These are phyloP conservation scores for Urocynchramus pylzowi DNA, from an alignment of 2,113 vertebrate species.

Conservation along the genomic window DNA sequence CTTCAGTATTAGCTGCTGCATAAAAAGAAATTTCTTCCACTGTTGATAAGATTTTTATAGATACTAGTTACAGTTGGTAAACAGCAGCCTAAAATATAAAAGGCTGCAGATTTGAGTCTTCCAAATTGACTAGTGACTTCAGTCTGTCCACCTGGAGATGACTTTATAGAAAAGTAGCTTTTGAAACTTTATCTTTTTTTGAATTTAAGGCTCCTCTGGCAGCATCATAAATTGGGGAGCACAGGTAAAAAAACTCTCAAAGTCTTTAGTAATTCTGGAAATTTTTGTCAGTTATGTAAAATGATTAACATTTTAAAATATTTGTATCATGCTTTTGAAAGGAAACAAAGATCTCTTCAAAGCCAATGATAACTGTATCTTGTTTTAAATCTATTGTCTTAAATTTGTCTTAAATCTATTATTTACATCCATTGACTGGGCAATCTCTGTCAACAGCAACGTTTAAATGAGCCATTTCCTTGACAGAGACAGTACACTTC, in stretches of 20 bases:
- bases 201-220: not conserved
- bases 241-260: not conserved
- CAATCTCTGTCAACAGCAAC: not conserved
- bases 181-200: not conserved
- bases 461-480: constrained; percentile 6
- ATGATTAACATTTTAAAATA: not conserved
- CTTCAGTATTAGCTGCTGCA: not conserved
- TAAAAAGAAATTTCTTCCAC: not conserved
- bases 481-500: not conserved
- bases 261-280: not conserved
- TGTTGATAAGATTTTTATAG: not conserved
- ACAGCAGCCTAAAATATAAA: not conserved
- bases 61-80: not conserved
- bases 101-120: not conserved
- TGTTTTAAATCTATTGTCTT: not conserved
- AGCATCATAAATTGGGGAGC: not conserved
- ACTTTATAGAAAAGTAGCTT: not conserved
- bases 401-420: not conserved
- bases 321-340: not conserved
- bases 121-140: not conserved
- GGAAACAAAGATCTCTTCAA: not conserved
- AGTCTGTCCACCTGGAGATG: not conserved
- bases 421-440: not conserved
- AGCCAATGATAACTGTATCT: not conserved
- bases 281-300: not conserved